Evolutionary conservation across 1,140 invertebrate genomes (phyloP).

Genomic region (Marisa cornuarietis): DNA sequence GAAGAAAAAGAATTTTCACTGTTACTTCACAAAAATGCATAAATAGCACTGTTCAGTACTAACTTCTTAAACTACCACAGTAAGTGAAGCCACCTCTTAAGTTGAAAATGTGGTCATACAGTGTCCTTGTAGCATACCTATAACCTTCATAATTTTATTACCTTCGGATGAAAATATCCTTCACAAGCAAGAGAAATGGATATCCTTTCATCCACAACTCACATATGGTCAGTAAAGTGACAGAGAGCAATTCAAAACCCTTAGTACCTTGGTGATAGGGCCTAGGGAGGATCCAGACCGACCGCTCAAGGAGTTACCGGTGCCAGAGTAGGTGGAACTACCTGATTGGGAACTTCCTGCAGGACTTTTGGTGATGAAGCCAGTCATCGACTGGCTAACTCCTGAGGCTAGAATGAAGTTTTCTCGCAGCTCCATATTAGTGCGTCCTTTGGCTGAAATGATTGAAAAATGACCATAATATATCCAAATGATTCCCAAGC

Average conservation of each 20-base stretch:
- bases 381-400: conserved; percentile 96
- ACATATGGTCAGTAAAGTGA: not conserved
- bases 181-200: not conserved
- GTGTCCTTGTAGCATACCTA: too few relatives aligned
- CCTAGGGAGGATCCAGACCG: conserved; percentile 52
- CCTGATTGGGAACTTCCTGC: conserved; percentile 54
- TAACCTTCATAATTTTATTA: too few relatives aligned
- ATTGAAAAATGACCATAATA: not conserved
- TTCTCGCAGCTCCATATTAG: conserved; percentile 98
- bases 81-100: not conserved
- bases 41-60: too few relatives aligned
- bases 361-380: conserved; percentile 82
- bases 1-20: too few relatives aligned
- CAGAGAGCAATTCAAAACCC: not conserved
- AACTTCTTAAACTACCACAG: not conserved
- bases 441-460: conserved; percentile 95
- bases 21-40: too few relatives aligned
- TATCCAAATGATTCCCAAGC: too few relatives aligned
- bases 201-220: not conserved
- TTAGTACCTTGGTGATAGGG: conserved; percentile 57
- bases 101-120: not conserved
- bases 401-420: conserved; percentile 98
- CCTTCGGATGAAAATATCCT: not conserved
- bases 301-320: conserved; percentile 48
- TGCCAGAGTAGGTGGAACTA: conserved; percentile 52